Evolutionary conservation across 2,888 invertebrate genomes (phyloP).

Genomic region (Crocallis elinguaria): DNA sequence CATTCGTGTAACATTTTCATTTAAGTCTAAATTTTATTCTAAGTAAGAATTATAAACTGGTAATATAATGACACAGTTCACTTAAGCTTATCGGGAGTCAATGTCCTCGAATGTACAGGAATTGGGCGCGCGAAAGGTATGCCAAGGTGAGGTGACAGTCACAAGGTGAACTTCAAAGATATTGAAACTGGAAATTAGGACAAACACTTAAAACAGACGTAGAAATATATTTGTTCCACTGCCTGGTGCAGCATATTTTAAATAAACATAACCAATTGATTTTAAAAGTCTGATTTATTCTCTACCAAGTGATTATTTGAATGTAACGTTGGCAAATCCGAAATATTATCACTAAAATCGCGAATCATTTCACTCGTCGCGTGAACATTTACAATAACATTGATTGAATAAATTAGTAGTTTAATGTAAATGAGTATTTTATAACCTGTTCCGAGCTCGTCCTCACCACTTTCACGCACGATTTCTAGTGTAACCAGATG

Average conservation of each 20-base stretch:
- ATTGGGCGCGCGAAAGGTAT: slow-evolving; percentile 66
- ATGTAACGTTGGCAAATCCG: slow-evolving; percentile 2
- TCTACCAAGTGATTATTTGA: neutral
- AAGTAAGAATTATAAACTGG: neutral
- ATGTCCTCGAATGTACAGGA: slow-evolving; percentile 62
- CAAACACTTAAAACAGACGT: slow-evolving; percentile 23
- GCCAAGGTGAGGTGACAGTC: slow-evolving; percentile 69
- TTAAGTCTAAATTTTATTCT: neutral
- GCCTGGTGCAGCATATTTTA: neutral
- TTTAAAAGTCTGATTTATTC: slow-evolving; percentile 9
- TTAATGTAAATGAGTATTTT: slow-evolving; percentile 67
- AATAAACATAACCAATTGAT: slow-evolving; percentile 5
- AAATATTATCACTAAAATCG: slow-evolving; percentile 19
- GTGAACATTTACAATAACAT: slow-evolving; percentile 41
- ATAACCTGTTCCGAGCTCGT: slow-evolving; percentile 65
- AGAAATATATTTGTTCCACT: neutral
- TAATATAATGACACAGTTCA: slow-evolving; percentile 14
- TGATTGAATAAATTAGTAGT: slow-evolving; percentile 49
- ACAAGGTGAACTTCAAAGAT: slow-evolving; percentile 48
- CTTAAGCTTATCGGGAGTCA: slow-evolving; percentile 64
- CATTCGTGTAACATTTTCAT: neutral
- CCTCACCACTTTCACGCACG: slow-evolving; percentile 71
- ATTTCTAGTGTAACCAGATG: slow-evolving; percentile 66
- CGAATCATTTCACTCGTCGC: slow-evolving; percentile 36
- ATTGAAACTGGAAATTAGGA: slow-evolving; percentile 34